Conservation (phyloP, 2,888 invertebrate species). For the Limulus polyphemus region DNA sequence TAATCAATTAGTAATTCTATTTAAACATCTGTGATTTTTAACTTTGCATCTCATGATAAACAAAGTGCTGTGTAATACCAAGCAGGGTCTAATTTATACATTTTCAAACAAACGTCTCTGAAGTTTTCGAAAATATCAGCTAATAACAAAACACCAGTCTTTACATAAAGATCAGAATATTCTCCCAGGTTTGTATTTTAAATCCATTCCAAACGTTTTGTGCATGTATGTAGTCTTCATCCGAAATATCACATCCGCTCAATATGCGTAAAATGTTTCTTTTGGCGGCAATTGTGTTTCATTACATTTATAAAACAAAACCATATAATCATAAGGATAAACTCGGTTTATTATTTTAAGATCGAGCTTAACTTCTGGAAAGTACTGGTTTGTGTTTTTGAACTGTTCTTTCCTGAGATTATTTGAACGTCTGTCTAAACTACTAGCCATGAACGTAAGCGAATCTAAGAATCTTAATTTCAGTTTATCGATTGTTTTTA, state of each 20-base stretch:
- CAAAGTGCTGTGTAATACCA: constrained; percentile 29
- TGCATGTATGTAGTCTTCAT: constrained; percentile 26
- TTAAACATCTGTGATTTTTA: constrained; percentile 28
- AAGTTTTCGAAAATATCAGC: constrained; percentile 32
- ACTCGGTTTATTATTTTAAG: constrained; percentile 27
- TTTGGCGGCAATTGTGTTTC: constrained; percentile 26
- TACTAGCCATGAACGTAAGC: constrained; percentile 12
- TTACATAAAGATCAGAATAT: constrained; percentile 8
- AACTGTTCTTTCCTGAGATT: constrained; percentile 23
- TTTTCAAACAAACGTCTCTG: constrained; percentile 25
- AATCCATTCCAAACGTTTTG: constrained; percentile 22
- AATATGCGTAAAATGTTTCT: constrained; percentile 22
- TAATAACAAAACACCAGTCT: constrained; percentile 25
- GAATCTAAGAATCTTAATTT: constrained; percentile 28
- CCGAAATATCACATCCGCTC: constrained; percentile 8
- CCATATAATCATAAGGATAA: constrained; percentile 32
- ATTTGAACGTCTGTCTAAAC: constrained; percentile 15
- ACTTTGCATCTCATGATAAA: constrained; percentile 31
- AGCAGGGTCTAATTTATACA: constrained; percentile 29
- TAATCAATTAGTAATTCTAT: constrained; percentile 29
- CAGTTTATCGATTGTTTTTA: background rate
- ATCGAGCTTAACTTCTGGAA: constrained; percentile 8
- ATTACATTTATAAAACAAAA: constrained; percentile 23
- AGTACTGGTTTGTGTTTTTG: constrained; percentile 15
- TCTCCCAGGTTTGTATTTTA: constrained; percentile 25